Percentiles rank a stretch among this genome's conserved stretches.
phyloP scores from a whole-genome alignment of 1,140 invertebrate species.

The Atta cephalotes region DNA sequence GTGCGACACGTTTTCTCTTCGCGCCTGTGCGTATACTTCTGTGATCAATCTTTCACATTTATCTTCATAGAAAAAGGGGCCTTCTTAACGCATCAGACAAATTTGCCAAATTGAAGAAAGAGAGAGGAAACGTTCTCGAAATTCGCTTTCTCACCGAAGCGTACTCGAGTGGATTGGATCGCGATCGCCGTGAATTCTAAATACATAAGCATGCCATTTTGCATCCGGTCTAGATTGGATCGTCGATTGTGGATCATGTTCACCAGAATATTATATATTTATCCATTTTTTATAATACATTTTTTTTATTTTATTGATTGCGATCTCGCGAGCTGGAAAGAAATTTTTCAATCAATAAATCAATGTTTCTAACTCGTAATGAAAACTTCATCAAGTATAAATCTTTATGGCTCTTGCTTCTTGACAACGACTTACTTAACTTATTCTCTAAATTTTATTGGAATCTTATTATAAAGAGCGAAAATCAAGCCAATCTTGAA shows the following conservation, averaged over 20 bases:
- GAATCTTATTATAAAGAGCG: too few relatives aligned
- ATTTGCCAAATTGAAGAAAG: neutral
- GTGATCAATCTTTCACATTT: slow-evolving; percentile 36
- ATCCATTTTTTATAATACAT: neutral
- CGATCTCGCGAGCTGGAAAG: neutral
- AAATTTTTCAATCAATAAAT: neutral
- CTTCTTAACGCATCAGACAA: slow-evolving; percentile 43
- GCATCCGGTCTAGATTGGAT: neutral
- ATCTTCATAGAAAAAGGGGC: slow-evolving; percentile 55
- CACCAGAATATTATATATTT: neutral
- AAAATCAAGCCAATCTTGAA: too few relatives aligned
- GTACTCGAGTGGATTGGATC: slow-evolving; percentile 5
- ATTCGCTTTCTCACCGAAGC: neutral
- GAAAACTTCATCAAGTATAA: neutral
- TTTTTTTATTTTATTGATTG: slow-evolving; percentile 5
- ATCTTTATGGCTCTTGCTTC: neutral
- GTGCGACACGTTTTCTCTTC: neutral
- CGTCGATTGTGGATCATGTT: slow-evolving; percentile 19
- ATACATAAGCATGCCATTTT: slow-evolving; percentile 11
- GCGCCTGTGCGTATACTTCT: slow-evolving; percentile 22
- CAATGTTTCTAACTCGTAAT: neutral
- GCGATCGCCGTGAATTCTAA: slow-evolving; percentile 28
- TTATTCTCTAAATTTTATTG: neutral
- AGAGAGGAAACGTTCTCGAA: neutral
- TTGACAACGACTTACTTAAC: neutral